Percentiles rank a stretch among this genome's conserved stretches.
Conservation (phyloP, 2,113 vertebrate genomes). For the Plecturocebus donacophilus region DNA sequence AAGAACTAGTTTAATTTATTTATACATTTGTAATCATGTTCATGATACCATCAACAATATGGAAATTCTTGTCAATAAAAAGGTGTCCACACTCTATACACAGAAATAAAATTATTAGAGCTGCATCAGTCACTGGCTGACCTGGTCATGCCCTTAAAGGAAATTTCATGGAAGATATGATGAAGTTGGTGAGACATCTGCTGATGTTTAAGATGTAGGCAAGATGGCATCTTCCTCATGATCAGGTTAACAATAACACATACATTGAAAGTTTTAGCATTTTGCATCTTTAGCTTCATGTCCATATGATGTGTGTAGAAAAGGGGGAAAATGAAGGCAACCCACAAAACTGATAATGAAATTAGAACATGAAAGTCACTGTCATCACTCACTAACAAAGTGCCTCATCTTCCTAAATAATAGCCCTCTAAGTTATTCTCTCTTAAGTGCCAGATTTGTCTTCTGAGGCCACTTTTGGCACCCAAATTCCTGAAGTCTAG, state of each 20-base stretch:
- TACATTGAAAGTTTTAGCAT: not conserved
- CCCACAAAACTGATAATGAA: not conserved
- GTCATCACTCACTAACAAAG: not conserved
- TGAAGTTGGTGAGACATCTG: not conserved
- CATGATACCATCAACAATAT: not conserved
- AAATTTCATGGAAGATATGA: not conserved
- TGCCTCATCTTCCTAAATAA: accelerated
- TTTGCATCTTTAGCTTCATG: not conserved
- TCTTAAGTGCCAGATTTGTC: not conserved
- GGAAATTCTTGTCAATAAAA: conserved; percentile 20
- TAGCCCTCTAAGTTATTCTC: not conserved
- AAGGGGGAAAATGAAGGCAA: not conserved
- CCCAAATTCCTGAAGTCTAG: not conserved
- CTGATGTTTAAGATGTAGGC: not conserved
- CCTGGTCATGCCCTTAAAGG: not conserved
- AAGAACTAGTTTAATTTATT: conserved; percentile 19
- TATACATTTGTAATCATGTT: not conserved
- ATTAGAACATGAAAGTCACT: not conserved
- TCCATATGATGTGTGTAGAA: not conserved
- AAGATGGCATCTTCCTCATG: not conserved
- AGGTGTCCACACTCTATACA: not conserved
- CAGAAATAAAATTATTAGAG: not conserved
- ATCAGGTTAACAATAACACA: not conserved
- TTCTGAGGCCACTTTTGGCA: not conserved
- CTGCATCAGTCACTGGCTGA: not conserved